Evolutionary conservation across 2,113 vertebrate species (phyloP).

Genomic region (Trichechus manatus): DNA sequence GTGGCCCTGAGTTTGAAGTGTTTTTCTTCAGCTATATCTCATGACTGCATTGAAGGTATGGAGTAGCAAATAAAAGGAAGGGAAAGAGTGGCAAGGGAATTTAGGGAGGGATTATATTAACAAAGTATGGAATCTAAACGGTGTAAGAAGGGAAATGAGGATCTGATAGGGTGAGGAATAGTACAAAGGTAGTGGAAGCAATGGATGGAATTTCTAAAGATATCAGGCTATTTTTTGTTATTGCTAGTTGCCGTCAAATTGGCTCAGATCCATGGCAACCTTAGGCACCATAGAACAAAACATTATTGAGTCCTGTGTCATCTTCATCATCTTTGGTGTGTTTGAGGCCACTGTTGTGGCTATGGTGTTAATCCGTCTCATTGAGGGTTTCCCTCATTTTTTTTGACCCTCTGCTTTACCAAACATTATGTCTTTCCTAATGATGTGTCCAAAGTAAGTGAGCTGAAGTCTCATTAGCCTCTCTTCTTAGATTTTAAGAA

Average conservation of each 20-base stretch:
- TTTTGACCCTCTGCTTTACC: not conserved
- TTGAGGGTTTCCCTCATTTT: not conserved
- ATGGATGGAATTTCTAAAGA: not conserved
- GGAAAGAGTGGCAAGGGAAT: not conserved
- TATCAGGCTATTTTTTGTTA: not conserved
- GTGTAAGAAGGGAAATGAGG: not conserved
- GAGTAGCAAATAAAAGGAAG: not conserved
- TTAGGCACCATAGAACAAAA: not conserved
- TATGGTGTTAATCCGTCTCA: not conserved
- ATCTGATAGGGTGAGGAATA: not conserved
- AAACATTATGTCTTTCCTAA: not conserved
- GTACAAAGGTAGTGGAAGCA: not conserved
- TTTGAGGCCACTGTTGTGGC: not conserved
- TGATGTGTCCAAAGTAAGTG: not conserved
- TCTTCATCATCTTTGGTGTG: not conserved
- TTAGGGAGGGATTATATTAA: not conserved
- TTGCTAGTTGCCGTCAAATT: not conserved
- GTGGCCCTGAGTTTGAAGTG: not conserved
- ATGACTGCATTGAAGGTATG: not conserved
- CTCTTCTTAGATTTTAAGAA: not conserved
- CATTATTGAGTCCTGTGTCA: not conserved
- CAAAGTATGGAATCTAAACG: not conserved
- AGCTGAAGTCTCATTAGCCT: not conserved
- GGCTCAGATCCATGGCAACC: not conserved
- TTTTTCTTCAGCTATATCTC: not conserved